Evolutionary conservation across 2,113 vertebrate genomes (phyloP).

Genomic region (Cranoglanis bouderius): DNA sequence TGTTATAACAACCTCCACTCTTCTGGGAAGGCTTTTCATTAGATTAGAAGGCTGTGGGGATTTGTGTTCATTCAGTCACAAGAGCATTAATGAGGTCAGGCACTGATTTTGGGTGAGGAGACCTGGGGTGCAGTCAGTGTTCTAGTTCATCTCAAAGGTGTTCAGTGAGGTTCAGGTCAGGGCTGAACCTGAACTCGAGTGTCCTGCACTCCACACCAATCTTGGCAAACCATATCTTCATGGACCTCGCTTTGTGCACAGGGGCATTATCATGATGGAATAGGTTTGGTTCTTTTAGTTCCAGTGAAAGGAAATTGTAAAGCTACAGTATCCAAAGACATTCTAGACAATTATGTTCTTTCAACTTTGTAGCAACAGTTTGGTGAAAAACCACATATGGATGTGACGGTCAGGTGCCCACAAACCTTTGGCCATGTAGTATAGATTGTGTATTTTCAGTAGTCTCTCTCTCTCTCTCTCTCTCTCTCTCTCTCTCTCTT

Average conservation of each 20-base stretch:
- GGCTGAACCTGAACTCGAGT: neutral
- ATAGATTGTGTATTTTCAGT: neutral
- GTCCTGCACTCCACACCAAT: neutral
- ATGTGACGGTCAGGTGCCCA: neutral
- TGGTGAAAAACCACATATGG: neutral
- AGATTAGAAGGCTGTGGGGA: neutral
- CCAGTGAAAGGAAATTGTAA: neutral
- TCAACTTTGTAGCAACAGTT: neutral
- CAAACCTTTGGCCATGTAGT: neutral
- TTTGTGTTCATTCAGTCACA: neutral
- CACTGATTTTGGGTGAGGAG: neutral
- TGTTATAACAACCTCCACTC: neutral
- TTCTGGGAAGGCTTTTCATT: neutral
- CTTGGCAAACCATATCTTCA: neutral
- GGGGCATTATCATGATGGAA: neutral
- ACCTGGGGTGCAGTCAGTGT: neutral
- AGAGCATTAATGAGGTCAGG: neutral
- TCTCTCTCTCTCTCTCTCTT: neutral
- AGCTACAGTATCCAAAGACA: neutral
- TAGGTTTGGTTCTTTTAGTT: neutral
- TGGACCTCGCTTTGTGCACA: neutral
- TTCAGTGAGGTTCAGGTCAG: neutral
- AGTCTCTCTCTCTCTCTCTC: neutral
- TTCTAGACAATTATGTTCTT: neutral
- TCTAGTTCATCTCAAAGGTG: neutral